Percentiles rank a stretch among this genome's conserved stretches.
These are phyloP conservation scores for Brachystomella parvula DNA, from an alignment of 1,140 invertebrate genomes.

Conservation along the genomic window DNA sequence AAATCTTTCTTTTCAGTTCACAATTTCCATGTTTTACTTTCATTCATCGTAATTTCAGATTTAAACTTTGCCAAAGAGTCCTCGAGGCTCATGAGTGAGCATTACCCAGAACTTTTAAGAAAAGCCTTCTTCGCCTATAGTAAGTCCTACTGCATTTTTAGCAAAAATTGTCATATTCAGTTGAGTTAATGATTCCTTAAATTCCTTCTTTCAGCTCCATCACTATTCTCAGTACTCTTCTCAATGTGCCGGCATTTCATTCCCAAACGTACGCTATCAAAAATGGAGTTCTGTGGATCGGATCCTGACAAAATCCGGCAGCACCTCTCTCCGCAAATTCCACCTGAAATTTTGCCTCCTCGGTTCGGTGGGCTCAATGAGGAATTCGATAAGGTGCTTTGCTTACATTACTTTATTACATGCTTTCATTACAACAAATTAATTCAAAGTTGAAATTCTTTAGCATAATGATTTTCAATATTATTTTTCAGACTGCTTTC, in stretches of 20 bases:
- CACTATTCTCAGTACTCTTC: not conserved
- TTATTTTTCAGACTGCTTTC: slow-evolving; percentile 8
- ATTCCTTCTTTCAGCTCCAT: not conserved
- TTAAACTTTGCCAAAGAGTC: not conserved
- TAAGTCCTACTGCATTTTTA: not conserved
- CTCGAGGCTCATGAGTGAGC: not conserved
- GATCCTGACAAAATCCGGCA: not conserved
- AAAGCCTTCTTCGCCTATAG: slow-evolving; percentile 6
- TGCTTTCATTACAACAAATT: not conserved
- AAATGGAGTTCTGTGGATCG: slow-evolving; percentile 1
- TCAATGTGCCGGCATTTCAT: slow-evolving; percentile 4
- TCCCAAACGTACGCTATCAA: not conserved
- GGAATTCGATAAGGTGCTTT: slow-evolving; percentile 8
- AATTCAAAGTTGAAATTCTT: not conserved
- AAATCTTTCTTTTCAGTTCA: not conserved
- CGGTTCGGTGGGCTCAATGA: not conserved
- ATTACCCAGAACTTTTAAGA: slow-evolving; percentile 6
- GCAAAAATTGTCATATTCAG: not conserved
- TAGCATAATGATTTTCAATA: not conserved
- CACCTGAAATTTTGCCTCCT: slow-evolving; percentile 1
- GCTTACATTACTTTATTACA: too few species aligned
- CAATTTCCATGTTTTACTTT: not conserved
- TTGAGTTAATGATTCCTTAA: not conserved
- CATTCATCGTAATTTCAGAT: not conserved
- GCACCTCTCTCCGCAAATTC: not conserved